Evolutionary conservation across 1,140 invertebrate species (phyloP), one percentile per base, ranked within the genome.

Genomic region (Zaprionus inermis): DNA sequence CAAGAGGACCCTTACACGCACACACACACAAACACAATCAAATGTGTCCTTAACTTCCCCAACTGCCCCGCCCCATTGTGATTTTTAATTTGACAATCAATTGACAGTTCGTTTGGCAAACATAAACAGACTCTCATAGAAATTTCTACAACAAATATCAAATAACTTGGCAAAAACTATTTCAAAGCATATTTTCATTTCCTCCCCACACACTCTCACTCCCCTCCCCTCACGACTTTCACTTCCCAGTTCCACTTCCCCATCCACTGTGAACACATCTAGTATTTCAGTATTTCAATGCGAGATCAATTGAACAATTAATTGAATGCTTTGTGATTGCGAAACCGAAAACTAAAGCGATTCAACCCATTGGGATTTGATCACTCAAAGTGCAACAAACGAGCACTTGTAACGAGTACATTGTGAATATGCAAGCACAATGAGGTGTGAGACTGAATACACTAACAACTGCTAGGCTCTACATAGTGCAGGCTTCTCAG

Each of bases 41-140:
- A 49, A 49, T 11, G 49, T 46, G 69, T 82, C 60, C 60, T 57
- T 59, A 60, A 38, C 52, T 60, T 61, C 5, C 36, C 49, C 24
- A 49, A 49, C 71, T 34, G 44, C 30, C 22, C 16, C 54, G 16
- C 54, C 46, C 24, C 24, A 5, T 56, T 73, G 72, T 70, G 77
- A 70, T 84, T 84, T 89, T 89, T 89, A 88, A 88, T 88, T 89
- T 88, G 84, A 89, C 84, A 89, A 88, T 81, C 84, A 88, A 88
- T 88, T 88, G 84, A 88, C 85, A 89, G 80, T 88, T 89, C 71
- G 83, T 84, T 85, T 81, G 77, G 73, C 61, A 83, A 88, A 78
- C 74, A 78, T 54, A 84, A 79, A 83, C 46, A 76, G 66, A 61
- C 74, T 63, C 67, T 65, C 66, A 79, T 10, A 41, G 38, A 86